Base-by-base conservation (phyloP, 2,888 invertebrate species). In the Cacoxenus indagator region DNA sequence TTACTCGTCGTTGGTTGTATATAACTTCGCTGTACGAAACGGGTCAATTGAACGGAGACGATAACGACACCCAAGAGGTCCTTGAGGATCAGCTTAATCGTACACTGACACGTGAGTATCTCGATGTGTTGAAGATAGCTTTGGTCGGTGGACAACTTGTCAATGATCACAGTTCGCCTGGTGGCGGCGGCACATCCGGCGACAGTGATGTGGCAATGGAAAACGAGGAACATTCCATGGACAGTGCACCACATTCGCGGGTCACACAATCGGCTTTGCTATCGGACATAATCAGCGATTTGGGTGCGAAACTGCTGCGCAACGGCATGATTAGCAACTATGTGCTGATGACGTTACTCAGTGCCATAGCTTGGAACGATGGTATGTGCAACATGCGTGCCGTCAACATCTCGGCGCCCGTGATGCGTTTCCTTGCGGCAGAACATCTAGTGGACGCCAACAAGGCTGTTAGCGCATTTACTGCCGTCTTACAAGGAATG, bases 81-180 rank as follows among this genome's bases (percentile, higher is more conserved):
- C 89, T 96, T 1, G 95, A 96, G 82, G 95, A 96, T 81, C 94
- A 95, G 89, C 89, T 97, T 62, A 95, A 96, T 71, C 90, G 96
- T 69, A 94, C 94, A 69, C 88, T 97, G 67, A 96, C 96, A 0
- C 91, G 96, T 70, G 97, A 97, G 86, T 95, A 97, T 84, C 88
- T 97, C 27, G 96, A 96, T 77, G 91, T 97, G 1, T 87, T 97
- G 26, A 92, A 93, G 89, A 91, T 91, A 27, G 93, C 92, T 1
- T 87, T 95, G 4, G 93, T 95, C 26, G 95, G 94, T 37, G 93
- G 93, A 87, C 76, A 91, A 88, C 71, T 91, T 88, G 85, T 84
- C 0, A 78, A 82, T 0, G 86, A 86, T 70, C 81, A 79, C 65
- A 71, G 66, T 14, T 67, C 70, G 26, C 51, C 76, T 1, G 71